Conservation (phyloP, 2,888 invertebrate species). For the Andrena marginata region DNA sequence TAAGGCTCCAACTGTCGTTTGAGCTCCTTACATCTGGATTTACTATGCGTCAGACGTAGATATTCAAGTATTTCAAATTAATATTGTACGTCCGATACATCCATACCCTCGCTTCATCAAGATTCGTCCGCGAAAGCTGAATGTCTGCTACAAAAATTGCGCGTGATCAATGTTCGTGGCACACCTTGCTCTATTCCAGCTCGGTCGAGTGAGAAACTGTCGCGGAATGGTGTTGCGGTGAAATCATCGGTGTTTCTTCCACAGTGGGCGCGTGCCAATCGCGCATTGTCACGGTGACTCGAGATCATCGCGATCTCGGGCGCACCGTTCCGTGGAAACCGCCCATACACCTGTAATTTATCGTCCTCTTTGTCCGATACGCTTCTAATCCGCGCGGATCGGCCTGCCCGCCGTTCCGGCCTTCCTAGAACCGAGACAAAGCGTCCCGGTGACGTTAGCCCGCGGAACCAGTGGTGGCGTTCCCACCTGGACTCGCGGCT, state of each 20-base stretch:
- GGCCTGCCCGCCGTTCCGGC: neutral
- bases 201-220: conserved; percentile 30
- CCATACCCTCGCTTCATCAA: too few species aligned
- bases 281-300: conserved; percentile 23
- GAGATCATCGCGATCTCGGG: conserved; percentile 27
- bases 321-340: conserved; percentile 11
- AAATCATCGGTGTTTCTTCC: conserved; percentile 45
- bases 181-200: conserved; percentile 24
- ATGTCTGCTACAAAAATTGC: too few species aligned
- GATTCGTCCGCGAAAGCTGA: too few species aligned
- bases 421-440: conserved; percentile 34
- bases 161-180: neutral
- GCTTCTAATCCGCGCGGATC: neutral
- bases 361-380: conserved; percentile 9
- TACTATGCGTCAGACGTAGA: too few species aligned
- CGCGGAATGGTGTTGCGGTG: conserved; percentile 35
- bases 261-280: conserved; percentile 39
- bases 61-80: too few species aligned
- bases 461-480: neutral
- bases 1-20: too few species aligned
- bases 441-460: conserved; percentile 4
- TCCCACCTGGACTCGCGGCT: neutral
- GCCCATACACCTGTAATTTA: conserved; percentile 20
- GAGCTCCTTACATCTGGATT: too few species aligned
- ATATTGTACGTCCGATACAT: too few species aligned